Conservation (phyloP, 1,140 invertebrate genomes). For the Planococcus citri region DNA sequence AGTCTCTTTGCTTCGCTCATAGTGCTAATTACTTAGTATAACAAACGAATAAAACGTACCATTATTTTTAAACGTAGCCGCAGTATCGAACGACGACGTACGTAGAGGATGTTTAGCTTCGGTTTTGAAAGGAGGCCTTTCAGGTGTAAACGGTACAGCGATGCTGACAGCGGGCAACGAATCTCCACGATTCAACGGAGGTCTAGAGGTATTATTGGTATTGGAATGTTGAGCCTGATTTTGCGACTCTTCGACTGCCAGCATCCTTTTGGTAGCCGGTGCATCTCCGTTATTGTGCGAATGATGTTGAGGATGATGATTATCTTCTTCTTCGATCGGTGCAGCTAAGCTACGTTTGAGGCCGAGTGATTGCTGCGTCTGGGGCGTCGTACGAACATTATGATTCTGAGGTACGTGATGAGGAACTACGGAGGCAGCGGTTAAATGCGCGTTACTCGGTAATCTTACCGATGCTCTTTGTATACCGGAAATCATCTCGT, state of each 20-base stretch:
- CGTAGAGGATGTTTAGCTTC: constrained; percentile 77
- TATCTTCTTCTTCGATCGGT: constrained; percentile 62
- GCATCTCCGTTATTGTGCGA: constrained; percentile 32
- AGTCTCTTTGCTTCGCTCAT: too few relatives aligned
- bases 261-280: constrained; percentile 50
- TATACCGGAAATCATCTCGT: constrained; percentile 37
- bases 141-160: constrained; percentile 54
- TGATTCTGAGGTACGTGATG: constrained; percentile 39
- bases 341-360: constrained; percentile 53
- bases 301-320: constrained; percentile 42
- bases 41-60: constrained; percentile 45
- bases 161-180: constrained; percentile 71
- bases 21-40: too few relatives aligned
- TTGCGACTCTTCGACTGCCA: constrained; percentile 53
- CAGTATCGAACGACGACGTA: constrained; percentile 84
- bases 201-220: constrained; percentile 39
- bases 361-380: constrained; percentile 42
- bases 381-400: constrained; percentile 34
- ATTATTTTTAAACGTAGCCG: constrained; percentile 66
- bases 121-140: constrained; percentile 65
- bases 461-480: constrained; percentile 39
- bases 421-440: constrained; percentile 35
- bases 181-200: constrained; percentile 81
- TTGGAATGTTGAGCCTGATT: background rate
- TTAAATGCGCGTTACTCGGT: constrained; percentile 36